phyloP scores from a whole-genome alignment of 2,888 invertebrate genomes.

The Agriopis marginaria region DNA sequence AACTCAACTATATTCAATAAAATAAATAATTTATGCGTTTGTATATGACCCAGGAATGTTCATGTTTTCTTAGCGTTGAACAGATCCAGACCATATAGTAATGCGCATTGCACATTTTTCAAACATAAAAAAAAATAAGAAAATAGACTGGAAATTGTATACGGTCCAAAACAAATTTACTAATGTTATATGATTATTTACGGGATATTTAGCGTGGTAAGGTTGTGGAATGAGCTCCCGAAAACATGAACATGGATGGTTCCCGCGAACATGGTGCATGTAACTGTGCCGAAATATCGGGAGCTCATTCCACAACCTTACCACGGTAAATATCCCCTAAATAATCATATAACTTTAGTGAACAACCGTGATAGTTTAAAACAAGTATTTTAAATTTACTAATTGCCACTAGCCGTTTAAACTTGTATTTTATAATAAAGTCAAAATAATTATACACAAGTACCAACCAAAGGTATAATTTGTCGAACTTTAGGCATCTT shows the following conservation, averaged over 20 bases:
- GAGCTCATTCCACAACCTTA: too few relatives aligned
- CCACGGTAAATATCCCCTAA: too few relatives aligned
- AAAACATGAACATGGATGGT: too few relatives aligned
- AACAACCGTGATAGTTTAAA: too few relatives aligned
- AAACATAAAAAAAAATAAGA: not conserved
- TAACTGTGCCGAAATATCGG: too few relatives aligned
- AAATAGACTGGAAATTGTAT: not conserved
- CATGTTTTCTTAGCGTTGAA: not conserved
- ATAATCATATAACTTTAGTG: too few relatives aligned
- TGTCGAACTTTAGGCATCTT: slow-evolving; percentile 67
- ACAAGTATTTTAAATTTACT: too few relatives aligned
- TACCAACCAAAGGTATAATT: slow-evolving; percentile 54
- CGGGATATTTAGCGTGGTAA: too few relatives aligned
- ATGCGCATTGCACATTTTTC: not conserved
- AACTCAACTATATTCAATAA: too few relatives aligned
- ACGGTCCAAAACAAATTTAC: not conserved
- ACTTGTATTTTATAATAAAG: slow-evolving; percentile 28
- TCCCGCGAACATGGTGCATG: too few relatives aligned
- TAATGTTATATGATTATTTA: too few relatives aligned
- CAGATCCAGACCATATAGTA: not conserved
- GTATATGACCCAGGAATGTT: not conserved
- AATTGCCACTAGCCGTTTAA: not conserved
- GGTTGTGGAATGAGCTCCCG: too few relatives aligned
- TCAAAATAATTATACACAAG: slow-evolving; percentile 47
- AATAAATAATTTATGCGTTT: not conserved